A percentile compares a stretch with the other conserved stretches of the same genome.
These are phyloP conservation scores for Proisotoma minuta DNA, from an alignment of 2,888 invertebrate species.

Conservation along the genomic window DNA sequence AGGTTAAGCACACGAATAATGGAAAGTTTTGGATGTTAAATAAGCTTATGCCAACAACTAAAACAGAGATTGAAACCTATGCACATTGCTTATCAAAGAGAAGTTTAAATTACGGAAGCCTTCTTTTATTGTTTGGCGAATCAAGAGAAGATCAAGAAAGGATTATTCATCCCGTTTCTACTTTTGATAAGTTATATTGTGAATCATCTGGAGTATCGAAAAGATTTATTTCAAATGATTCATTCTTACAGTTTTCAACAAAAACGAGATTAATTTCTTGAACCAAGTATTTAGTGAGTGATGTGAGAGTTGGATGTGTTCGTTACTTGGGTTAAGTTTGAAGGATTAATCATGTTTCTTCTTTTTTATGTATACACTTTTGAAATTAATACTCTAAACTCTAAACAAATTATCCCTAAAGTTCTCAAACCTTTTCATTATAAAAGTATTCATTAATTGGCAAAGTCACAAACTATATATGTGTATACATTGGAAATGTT, in stretches of 20 bases:
- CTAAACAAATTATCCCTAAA: too few species aligned
- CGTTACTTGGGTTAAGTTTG: neutral
- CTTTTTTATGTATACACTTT: constrained; percentile 15
- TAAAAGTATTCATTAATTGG: too few species aligned
- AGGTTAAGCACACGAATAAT: neutral
- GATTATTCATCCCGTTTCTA: constrained; percentile 1
- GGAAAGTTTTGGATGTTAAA: neutral
- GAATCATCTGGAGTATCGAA: neutral
- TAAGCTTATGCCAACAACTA: neutral
- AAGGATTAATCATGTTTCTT: constrained; percentile 15
- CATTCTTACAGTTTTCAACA: neutral
- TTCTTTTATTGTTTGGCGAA: constrained; percentile 1
- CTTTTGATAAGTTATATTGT: constrained; percentile 3
- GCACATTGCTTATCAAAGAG: neutral
- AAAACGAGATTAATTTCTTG: constrained; percentile 11
- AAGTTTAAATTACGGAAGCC: neutral
- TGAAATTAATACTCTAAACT: neutral
- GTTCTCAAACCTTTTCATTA: too few species aligned
- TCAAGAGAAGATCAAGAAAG: constrained; percentile 10
- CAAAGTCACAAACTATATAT: too few species aligned
- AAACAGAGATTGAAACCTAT: neutral
- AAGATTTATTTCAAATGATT: neutral
- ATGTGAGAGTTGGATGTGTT: neutral
- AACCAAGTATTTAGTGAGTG: neutral
- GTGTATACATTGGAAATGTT: too few species aligned